Percentiles rank a stretch among this genome's conserved stretches.
Conservation (phyloP, 2,797 vertebrate genomes). For the Clarias fuscus region DNA sequence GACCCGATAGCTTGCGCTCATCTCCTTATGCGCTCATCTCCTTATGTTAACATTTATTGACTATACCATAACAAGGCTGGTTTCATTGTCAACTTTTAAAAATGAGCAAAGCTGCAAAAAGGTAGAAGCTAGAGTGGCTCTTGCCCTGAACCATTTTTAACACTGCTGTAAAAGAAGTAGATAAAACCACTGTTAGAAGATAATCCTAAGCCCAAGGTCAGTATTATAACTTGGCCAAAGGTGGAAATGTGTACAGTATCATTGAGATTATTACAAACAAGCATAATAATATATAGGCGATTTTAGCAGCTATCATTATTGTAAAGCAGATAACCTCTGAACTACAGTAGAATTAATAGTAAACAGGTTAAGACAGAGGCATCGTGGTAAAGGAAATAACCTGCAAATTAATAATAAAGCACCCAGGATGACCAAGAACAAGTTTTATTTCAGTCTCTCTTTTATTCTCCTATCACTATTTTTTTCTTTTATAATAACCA, state of each 20-base stretch:
- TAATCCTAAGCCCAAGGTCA: slow-evolving; percentile 1
- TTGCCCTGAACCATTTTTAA: neutral
- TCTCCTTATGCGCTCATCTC: neutral
- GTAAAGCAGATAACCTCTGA: neutral
- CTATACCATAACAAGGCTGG: neutral
- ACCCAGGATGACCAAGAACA: neutral
- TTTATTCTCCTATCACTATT: neutral
- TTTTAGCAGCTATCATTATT: neutral
- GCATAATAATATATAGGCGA: neutral
- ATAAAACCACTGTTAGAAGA: slow-evolving; percentile 5
- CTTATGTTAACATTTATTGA: neutral
- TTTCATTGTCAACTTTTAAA: neutral
- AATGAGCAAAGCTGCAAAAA: neutral
- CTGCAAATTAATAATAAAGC: neutral
- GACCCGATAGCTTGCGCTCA: neutral
- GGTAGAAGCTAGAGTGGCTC: too few species aligned
- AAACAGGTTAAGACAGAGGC: neutral
- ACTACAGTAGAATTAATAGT: neutral
- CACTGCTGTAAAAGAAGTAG: neutral
- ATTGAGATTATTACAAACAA: neutral
- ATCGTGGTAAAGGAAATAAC: neutral
- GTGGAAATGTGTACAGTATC: neutral
- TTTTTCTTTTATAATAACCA: too few species aligned
- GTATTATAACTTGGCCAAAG: neutral
- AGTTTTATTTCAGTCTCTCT: neutral